Percentiles rank a stretch among this genome's conserved stretches.
Conservation (phyloP, 2,888 invertebrate species). For the Melieria omissa region DNA sequence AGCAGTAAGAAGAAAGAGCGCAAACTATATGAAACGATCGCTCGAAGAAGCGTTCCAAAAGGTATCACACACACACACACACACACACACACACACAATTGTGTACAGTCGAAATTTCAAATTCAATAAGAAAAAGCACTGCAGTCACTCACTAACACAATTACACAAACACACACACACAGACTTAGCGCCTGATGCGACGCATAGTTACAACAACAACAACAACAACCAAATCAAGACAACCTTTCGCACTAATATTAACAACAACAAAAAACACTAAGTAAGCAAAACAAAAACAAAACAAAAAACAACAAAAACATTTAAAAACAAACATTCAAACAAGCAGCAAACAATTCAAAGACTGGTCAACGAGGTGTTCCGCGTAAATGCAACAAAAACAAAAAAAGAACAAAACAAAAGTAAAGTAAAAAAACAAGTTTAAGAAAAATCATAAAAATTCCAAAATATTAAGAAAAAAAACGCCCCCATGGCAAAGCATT, state of each 20-base stretch:
- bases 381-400: slow-evolving; percentile 63
- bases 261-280: slow-evolving; percentile 32
- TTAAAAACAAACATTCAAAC: slow-evolving; percentile 41
- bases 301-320: slow-evolving; percentile 33
- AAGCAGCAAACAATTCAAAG: slow-evolving; percentile 58
- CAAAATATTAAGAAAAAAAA: slow-evolving; percentile 18
- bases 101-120: too few species aligned
- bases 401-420: slow-evolving; percentile 45
- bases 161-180: too few species aligned
- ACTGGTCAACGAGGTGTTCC: slow-evolving; percentile 68
- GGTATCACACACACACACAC: too few species aligned
- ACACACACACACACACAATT: too few species aligned
- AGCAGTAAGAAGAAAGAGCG: too few species aligned
- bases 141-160: too few species aligned
- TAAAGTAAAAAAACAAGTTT: slow-evolving; percentile 37
- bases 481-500: too few species aligned
- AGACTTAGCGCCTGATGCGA: too few species aligned
- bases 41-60: too few species aligned
- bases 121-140: too few species aligned
- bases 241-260: slow-evolving; percentile 40
- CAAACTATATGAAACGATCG: too few species aligned
- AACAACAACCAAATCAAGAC: slow-evolving; percentile 8
- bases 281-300: slow-evolving; percentile 39
- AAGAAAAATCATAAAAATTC: slow-evolving; percentile 22
- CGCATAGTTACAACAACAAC: neutral